Evolutionary conservation across 2,797 vertebrate genomes (phyloP), one percentile per base, ranked within the genome.

Genomic region (Cirrhinus mrigala): DNA sequence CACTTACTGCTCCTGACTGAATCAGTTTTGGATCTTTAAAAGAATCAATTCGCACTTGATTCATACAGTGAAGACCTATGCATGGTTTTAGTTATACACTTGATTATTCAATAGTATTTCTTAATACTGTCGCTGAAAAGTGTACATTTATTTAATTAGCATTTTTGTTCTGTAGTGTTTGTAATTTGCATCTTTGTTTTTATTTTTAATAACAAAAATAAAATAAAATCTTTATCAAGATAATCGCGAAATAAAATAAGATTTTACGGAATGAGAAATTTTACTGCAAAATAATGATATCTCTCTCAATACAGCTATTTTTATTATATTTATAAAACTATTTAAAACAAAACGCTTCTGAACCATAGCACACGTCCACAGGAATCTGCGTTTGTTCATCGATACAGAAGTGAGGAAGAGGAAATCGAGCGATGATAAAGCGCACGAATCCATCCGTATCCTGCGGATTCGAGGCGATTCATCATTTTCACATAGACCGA

Each of bases 401-500:
- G 40, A 44, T 9, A 44, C 40, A 44, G 8, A 24, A 60, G n/a
- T 3, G 56, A 58, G 56, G 56, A 60, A 24, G 22, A 44, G 40
- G 40, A 44, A 44, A 44, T 44, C 40, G 40, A 44, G 60, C 60
- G 7, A 29, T 7, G 24, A 27, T 27, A 62, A 64, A 66, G 11
- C 14, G 33, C 2, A 74, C 18, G 58, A 82, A 83, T n/a, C 78
- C 73, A 76, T 82, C 82, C 87, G 64, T 27, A 77, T 79, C 40
- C 74, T 33, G 8, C 82, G 81, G 62, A 20, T 9, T 69, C 69
- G 44, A 46, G 62, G 82, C 33, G 66, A 87, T 83, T 81, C 79
- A 86, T 87, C 74, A 84, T 80, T 87, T 87, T 84, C 44, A 20
- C 33, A 46, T 87, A 84, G 75, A 82, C 69, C 75, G 60, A 78